Base-by-base conservation (phyloP, 2,113 vertebrate genomes). In the Peromyscus leucopus region DNA sequence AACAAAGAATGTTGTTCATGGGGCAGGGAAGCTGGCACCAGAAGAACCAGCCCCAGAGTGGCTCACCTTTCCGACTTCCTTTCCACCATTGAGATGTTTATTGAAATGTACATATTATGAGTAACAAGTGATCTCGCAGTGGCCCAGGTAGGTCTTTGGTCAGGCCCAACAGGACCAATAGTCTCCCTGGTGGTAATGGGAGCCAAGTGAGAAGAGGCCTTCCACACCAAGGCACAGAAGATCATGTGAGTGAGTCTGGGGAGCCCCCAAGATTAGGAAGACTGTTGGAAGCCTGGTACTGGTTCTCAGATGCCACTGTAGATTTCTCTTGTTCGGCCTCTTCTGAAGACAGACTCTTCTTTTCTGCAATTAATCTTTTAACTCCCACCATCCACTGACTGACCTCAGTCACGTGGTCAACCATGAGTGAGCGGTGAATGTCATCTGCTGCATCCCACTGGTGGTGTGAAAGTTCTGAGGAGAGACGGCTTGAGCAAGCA, bases 301-400 rank as follows among this genome's bases (percentile, higher is more conserved):
- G 95, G 65, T 90, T 92, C 91, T 96, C 92, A 79, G 67, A 19
- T 95, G 36, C 94, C 15, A 75, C 69, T 85, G 76, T 57, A 85
- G 87, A 86, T 87, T 95, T 95, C 75, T 95, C 96, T 95, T 75
- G 85, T 0, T 28, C 76, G 39, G 97, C 83, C 0, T 90, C 97
- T 0, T 89, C 96, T 16, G 98, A 93, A 72, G 98, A 98, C 46
- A 99, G 98, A 85, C 96, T 99, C 89, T 98, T 99, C 0, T 97
- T 98, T 98, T 99, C 99, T 0, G 99, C 99, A 65, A 99, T 99
- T 87, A 99, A 99, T 76, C 99, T 99, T 94, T 99, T 99, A 48
- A 99, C 98, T 0, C 99, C 99, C 12, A 99, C 99, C 99, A 99
- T 99, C 99, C 99, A 99, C 96, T 99, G 99, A 98, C 99, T 99